Evolutionary conservation across 2,113 vertebrate genomes (phyloP).

Genomic region (Sminthopsis crassicaudata): DNA sequence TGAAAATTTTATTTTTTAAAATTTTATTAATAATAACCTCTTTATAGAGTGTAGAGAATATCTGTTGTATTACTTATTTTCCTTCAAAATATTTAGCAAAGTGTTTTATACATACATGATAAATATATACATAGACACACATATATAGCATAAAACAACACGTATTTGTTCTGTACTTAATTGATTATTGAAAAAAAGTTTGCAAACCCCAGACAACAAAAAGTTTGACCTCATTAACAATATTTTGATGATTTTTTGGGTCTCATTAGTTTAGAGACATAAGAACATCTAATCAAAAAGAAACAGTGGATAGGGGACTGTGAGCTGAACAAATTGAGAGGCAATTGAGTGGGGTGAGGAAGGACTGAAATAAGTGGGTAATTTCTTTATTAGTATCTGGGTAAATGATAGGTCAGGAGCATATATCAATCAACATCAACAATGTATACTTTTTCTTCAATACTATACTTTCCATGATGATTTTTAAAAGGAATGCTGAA

Average conservation of each 20-base stretch:
- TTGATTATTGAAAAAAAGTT: slow-evolving; percentile 17
- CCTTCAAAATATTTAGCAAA: background rate
- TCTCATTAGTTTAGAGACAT: slow-evolving; percentile 16
- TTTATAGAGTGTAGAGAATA: background rate
- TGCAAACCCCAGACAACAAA: background rate
- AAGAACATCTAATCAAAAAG: background rate
- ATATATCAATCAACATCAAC: slow-evolving; percentile 19
- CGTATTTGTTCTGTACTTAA: background rate
- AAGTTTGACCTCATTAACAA: background rate
- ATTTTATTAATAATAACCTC: background rate
- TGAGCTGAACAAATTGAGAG: background rate
- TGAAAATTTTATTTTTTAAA: background rate
- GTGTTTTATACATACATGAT: background rate
- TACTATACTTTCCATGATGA: slow-evolving; percentile 25
- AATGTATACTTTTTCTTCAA: slow-evolving; percentile 22
- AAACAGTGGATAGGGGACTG: background rate
- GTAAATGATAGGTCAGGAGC: slow-evolving; percentile 28
- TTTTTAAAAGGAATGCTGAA: slow-evolving; percentile 47
- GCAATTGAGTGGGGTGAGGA: background rate
- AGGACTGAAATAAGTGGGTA: background rate
- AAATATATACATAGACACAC: too few species aligned
- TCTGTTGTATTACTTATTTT: background rate
- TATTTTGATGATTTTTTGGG: background rate
- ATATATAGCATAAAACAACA: background rate
- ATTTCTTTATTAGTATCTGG: slow-evolving; percentile 35